Percentiles rank a stretch among this genome's conserved stretches.
Conservation (phyloP, 2,888 invertebrate species). For the Falcaria lacertinaria region DNA sequence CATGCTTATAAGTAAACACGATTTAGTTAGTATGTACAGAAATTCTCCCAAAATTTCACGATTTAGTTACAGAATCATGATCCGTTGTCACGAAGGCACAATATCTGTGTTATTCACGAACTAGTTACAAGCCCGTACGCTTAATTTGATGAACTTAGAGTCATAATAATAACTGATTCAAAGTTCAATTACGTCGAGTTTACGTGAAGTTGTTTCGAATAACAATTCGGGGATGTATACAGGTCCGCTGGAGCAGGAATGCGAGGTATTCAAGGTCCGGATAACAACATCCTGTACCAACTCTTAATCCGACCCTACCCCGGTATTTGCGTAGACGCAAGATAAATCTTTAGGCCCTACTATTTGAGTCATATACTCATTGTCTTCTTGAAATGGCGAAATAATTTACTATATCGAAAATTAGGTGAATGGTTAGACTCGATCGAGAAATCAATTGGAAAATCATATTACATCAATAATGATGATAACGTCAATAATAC, state of each 20-base stretch:
- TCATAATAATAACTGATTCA: conserved; percentile 3
- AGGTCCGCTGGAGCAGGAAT: conserved; percentile 10
- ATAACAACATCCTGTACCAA: conserved; percentile 18
- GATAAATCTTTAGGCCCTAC: conserved; percentile 8
- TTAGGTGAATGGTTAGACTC: too few species aligned
- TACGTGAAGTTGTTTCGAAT: conserved; percentile 1
- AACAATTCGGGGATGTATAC: conserved; percentile 5
- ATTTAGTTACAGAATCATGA: neutral
- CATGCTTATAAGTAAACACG: too few species aligned
- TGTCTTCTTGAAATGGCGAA: too few species aligned
- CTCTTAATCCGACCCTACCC: conserved; percentile 20
- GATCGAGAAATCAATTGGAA: too few species aligned
- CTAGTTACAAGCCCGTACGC: neutral
- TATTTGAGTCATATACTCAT: neutral
- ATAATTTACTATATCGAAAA: too few species aligned
- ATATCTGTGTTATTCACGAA: neutral
- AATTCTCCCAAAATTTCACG: too few species aligned
- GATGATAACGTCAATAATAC: too few species aligned
- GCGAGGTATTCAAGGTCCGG: conserved; percentile 15
- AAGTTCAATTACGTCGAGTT: conserved; percentile 1
- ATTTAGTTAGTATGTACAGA: too few species aligned
- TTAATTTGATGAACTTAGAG: neutral
- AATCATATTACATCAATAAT: too few species aligned
- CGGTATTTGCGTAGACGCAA: conserved; percentile 20
- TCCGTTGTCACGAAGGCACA: neutral